Percentiles rank a stretch among this genome's conserved stretches.
phyloP scores from a whole-genome alignment of 2,888 invertebrate species.

The Leucania comma region DNA sequence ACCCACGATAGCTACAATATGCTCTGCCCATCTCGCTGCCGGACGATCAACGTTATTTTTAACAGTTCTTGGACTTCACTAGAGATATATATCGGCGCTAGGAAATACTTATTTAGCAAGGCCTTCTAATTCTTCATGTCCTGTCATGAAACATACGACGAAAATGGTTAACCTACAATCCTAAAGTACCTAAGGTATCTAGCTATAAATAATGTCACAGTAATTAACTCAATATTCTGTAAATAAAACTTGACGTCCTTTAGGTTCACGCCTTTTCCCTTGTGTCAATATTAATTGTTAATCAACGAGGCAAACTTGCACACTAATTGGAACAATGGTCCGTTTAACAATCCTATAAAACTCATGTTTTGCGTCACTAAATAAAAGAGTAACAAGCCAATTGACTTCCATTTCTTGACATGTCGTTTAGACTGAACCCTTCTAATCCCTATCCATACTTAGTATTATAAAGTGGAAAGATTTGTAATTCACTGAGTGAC shows the following conservation, averaged over 20 bases:
- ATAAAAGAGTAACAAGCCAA: constrained; percentile 16
- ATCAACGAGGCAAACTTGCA: constrained; percentile 7
- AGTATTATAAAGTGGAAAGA: no score
- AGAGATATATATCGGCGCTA: no score
- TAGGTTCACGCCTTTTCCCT: constrained; percentile 15
- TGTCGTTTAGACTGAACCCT: background rate
- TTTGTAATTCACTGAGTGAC: no score
- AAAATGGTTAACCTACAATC: background rate
- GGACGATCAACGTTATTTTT: no score
- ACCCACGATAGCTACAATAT: no score
- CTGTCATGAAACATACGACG: no score
- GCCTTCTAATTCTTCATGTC: background rate
- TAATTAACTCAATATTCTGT: constrained; percentile 5
- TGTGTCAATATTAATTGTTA: constrained; percentile 9
- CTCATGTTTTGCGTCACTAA: background rate
- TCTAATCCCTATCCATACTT: background rate
- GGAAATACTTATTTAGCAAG: background rate
- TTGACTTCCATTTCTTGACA: constrained; percentile 1
- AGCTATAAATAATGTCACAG: constrained; percentile 19
- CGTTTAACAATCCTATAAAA: constrained; percentile 7
- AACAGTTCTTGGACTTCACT: no score
- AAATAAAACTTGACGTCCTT: constrained; percentile 26
- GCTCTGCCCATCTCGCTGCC: no score
- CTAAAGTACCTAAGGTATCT: background rate
- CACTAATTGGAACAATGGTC: constrained; percentile 37